phyloP scores from a whole-genome alignment of 1,140 invertebrate species.

The Drosophila gunungcola region DNA sequence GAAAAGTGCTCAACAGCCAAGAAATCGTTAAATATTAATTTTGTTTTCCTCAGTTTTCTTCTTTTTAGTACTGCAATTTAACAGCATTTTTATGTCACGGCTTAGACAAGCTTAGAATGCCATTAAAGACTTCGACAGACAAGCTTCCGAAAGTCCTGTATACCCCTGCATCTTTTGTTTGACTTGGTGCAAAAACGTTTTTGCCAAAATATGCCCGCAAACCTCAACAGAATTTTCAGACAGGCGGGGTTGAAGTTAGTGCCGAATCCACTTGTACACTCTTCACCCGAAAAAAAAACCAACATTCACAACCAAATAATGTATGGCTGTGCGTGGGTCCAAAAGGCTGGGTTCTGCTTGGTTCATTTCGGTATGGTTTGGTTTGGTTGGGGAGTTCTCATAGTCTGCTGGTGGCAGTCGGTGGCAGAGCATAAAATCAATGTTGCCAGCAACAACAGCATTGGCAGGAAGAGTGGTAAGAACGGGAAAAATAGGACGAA shows the following conservation, averaged over 20 bases:
- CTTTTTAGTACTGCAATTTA: background rate
- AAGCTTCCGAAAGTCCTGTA: slow-evolving; percentile 12
- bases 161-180: slow-evolving; percentile 21
- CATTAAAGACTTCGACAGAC: slow-evolving; percentile 9
- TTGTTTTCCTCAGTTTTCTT: background rate
- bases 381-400: background rate
- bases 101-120: slow-evolving; percentile 10
- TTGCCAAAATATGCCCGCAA: slow-evolving; percentile 78
- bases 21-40: background rate
- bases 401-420: slow-evolving; percentile 65
- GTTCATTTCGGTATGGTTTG: slow-evolving; percentile 11
- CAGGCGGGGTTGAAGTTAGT: slow-evolving; percentile 9
- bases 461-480: slow-evolving; percentile 19
- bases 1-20: too few relatives aligned
- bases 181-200: slow-evolving; percentile 66
- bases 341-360: background rate
- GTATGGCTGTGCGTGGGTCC: slow-evolving; percentile 41
- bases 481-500: slow-evolving; percentile 2
- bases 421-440: slow-evolving; percentile 73
- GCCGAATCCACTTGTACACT: slow-evolving; percentile 55
- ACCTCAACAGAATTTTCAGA: slow-evolving; percentile 75
- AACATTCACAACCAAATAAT: slow-evolving; percentile 66
- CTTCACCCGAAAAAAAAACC: slow-evolving; percentile 26
- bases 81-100: slow-evolving; percentile 7
- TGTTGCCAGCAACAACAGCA: slow-evolving; percentile 59